Evolutionary conservation across 2,888 invertebrate species (phyloP).

Genomic region (Oscheius myriophilus): DNA sequence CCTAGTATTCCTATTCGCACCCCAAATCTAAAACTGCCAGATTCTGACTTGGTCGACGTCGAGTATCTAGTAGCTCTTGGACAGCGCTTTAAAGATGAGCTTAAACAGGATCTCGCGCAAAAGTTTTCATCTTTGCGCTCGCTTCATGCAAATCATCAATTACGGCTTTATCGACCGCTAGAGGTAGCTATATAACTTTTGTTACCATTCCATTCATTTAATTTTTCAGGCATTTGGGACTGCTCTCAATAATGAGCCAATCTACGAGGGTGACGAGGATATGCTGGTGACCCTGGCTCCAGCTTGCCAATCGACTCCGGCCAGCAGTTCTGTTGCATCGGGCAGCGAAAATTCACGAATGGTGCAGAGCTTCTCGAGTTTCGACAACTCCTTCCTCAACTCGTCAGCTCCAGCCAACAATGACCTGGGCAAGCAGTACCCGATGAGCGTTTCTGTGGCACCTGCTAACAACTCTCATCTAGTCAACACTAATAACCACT

Average conservation of each 20-base stretch:
- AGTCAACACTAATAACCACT: neutral
- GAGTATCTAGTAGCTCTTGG: slow-evolving; percentile 41
- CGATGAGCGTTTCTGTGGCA: slow-evolving; percentile 2
- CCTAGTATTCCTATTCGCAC: neutral
- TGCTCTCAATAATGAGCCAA: slow-evolving; percentile 60
- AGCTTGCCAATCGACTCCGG: slow-evolving; percentile 12
- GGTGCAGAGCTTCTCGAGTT: slow-evolving; percentile 2
- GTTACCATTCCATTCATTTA: neutral
- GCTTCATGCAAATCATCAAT: slow-evolving; percentile 18
- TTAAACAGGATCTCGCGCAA: slow-evolving; percentile 32
- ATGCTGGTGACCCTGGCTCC: slow-evolving; percentile 32
- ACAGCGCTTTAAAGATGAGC: slow-evolving; percentile 34
- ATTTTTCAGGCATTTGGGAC: slow-evolving; percentile 41
- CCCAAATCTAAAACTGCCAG: neutral
- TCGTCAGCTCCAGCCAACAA: slow-evolving; percentile 16
- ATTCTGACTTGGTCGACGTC: slow-evolving; percentile 27
- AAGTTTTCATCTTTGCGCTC: neutral
- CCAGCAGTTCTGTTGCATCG: neutral
- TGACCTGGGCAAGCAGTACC: slow-evolving; percentile 33
- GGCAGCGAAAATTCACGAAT: neutral
- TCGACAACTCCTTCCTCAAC: slow-evolving; percentile 1
- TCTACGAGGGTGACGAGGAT: slow-evolving; percentile 67
- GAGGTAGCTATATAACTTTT: slow-evolving; percentile 1
- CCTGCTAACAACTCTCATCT: slow-evolving; percentile 27
- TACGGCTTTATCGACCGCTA: slow-evolving; percentile 24